Evolutionary conservation across 2,797 vertebrate species (phyloP).

Genomic region (Thunnus albacares): DNA sequence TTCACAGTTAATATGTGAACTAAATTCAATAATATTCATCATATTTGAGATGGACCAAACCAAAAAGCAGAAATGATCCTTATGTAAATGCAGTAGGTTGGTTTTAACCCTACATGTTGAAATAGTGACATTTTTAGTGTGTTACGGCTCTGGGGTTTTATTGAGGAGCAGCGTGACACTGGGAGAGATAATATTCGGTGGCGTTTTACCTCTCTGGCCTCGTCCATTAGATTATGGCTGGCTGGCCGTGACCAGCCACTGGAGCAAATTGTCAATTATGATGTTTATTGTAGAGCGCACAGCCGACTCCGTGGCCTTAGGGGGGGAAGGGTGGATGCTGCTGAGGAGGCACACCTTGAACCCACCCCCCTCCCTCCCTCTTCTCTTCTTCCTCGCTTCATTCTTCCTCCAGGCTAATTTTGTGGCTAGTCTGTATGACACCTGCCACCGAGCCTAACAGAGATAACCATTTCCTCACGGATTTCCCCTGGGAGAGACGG

Average conservation of each 20-base stretch:
- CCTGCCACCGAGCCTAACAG: slow-evolving; percentile 70
- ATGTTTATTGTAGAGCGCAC: slow-evolving; percentile 79
- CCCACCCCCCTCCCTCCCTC: background rate
- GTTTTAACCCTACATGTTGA: background rate
- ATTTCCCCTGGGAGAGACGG: slow-evolving; percentile 69
- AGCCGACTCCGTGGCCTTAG: slow-evolving; percentile 53
- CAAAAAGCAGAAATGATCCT: background rate
- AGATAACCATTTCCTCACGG: slow-evolving; percentile 74
- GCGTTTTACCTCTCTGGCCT: slow-evolving; percentile 50
- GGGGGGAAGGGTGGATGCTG: slow-evolving; percentile 29
- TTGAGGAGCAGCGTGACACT: slow-evolving; percentile 15
- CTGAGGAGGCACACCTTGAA: slow-evolving; percentile 22
- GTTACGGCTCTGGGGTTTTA: slow-evolving; percentile 4
- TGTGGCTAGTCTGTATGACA: slow-evolving; percentile 69
- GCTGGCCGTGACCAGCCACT: slow-evolving; percentile 69
- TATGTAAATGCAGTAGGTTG: background rate
- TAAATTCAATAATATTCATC: background rate
- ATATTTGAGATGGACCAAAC: background rate
- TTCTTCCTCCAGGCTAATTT: slow-evolving; percentile 73
- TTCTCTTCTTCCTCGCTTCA: slow-evolving; percentile 37
- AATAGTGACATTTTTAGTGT: background rate
- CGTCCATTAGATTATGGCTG: slow-evolving; percentile 70
- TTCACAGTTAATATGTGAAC: background rate
- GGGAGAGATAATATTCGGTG: slow-evolving; percentile 4
- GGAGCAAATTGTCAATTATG: slow-evolving; percentile 83